Base-by-base conservation (phyloP, 2,888 invertebrate genomes). In the Agrochola macilenta region DNA sequence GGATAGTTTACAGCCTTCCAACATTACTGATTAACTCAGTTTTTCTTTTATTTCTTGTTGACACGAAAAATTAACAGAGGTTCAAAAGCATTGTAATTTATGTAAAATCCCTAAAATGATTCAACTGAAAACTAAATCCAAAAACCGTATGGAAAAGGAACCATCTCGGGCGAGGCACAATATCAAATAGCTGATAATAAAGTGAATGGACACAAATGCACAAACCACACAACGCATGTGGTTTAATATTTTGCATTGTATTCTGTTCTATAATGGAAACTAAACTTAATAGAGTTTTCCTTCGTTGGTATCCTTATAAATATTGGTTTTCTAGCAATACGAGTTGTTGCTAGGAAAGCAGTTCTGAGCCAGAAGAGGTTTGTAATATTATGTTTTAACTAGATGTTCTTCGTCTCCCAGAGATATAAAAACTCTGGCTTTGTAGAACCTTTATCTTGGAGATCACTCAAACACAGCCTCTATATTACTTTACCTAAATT, bases 161-260 rank as follows among this genome's bases (percentile, higher is more conserved):
- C n/a, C n/a, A 35, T 8, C 5, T 35, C 58, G 26, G 14, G 54
- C 14, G 26, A 49, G 14, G 1, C 30, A 39, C 35, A 35, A 70
- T 43, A 68, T 63, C 57, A 68, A 23, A 66, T 14, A 35, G 43
- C 43, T 9, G 14, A 69, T 35, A 30, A 46, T 49, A 69, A 43
- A 79, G 30, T 39, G 68, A 84, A 70, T 35, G n/a, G 9, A 35
- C 52, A 52, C 49, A 57, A 43, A 49, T 70, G 30, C 65, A 61
- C 66, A 43, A 64, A 39, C n/a, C 26, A 12, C 23, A 66, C 35
- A 54, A 43, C 17, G 46, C 52, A 70, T 49, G 35, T 49, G 35
- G 49, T 69, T 68, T 49, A 46, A 66, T 49, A 39, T 83, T 69
- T 75, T 75, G 46, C n/a, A 70, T 81, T 61, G 63, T 69, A 57